Conservation (phyloP, 2,113 vertebrate species). For the Esox niger region DNA sequence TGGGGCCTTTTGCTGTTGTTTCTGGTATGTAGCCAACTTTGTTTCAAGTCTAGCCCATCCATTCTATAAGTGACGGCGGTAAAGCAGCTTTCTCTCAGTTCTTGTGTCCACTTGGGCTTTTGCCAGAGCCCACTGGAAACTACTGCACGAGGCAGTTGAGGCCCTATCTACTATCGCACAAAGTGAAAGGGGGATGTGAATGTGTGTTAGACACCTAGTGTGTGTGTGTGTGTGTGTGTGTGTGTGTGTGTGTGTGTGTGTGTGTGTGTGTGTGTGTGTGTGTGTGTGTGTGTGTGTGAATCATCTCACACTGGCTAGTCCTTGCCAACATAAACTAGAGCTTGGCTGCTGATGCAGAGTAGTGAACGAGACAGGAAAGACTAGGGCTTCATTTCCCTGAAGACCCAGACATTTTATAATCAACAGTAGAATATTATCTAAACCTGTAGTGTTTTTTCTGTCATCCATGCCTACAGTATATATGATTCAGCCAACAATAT, state of each 20-base stretch:
- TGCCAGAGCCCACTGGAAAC: constrained; percentile 47
- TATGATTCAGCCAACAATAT: not conserved
- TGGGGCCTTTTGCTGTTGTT: not conserved
- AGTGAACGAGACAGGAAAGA: constrained; percentile 47
- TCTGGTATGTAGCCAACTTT: not conserved
- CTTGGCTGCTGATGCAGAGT: constrained; percentile 58
- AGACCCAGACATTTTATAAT: not conserved
- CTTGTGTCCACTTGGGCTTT: constrained; percentile 19
- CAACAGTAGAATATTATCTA: not conserved
- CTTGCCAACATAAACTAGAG: constrained; percentile 68
- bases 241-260: constrained; percentile 33
- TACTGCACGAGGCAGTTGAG: too few relatives aligned
- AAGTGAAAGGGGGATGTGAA: not conserved
- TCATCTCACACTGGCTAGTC: constrained; percentile 16
- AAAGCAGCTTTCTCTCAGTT: constrained; percentile 36
- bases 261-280: not conserved
- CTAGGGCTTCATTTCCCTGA: not conserved
- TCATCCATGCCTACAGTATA: too few relatives aligned
- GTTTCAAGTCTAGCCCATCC: constrained; percentile 6
- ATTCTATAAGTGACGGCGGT: constrained; percentile 42
- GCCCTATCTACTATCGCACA: constrained; percentile 48
- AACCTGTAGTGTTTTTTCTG: not conserved
- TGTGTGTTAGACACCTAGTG: too few relatives aligned
- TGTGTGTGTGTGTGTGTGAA: constrained; percentile 12
- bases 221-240: not conserved